A percentile compares a stretch with the other conserved stretches of the same genome.
Conservation (phyloP, 1,140 invertebrate species). For the Daktulosphaira vitifoliae region DNA sequence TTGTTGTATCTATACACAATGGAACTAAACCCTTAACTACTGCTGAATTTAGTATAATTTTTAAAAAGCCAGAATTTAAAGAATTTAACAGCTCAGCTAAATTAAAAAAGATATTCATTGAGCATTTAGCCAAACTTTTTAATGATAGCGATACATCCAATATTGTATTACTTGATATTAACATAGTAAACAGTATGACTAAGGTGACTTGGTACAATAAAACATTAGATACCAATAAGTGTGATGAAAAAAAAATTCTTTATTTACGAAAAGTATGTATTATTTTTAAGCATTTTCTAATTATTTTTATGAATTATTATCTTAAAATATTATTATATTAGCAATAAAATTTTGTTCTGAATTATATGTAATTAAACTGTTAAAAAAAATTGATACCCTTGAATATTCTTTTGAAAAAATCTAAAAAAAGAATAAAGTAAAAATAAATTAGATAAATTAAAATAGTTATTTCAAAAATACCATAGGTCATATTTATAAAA, state of each 20-base stretch:
- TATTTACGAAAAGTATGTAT: conserved; percentile 23
- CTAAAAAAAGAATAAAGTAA: no score
- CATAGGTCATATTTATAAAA: no score
- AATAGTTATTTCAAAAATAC: no score
- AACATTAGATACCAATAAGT: conserved; percentile 41
- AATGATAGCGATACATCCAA: conserved; percentile 61
- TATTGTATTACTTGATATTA: conserved; percentile 54
- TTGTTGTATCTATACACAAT: conserved; percentile 63
- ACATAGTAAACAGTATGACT: conserved; percentile 48
- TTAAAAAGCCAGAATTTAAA: conserved; percentile 59
- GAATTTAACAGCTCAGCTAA: conserved; percentile 59
- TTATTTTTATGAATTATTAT: no score
- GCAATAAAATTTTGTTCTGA: no score
- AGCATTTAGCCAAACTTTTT: conserved; percentile 65
- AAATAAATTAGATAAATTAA: no score
- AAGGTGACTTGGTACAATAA: conserved; percentile 73
- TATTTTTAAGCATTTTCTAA: not conserved
- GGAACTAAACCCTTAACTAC: conserved; percentile 50
- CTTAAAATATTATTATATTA: no score
- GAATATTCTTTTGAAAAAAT: no score
- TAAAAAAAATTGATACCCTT: no score
- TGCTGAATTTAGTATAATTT: conserved; percentile 67
- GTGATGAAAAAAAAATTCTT: conserved; percentile 17
- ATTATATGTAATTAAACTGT: no score
- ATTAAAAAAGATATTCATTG: conserved; percentile 65